phyloP scores from a whole-genome alignment of 1,140 invertebrate genomes.

The Lycorma delicatula region DNA sequence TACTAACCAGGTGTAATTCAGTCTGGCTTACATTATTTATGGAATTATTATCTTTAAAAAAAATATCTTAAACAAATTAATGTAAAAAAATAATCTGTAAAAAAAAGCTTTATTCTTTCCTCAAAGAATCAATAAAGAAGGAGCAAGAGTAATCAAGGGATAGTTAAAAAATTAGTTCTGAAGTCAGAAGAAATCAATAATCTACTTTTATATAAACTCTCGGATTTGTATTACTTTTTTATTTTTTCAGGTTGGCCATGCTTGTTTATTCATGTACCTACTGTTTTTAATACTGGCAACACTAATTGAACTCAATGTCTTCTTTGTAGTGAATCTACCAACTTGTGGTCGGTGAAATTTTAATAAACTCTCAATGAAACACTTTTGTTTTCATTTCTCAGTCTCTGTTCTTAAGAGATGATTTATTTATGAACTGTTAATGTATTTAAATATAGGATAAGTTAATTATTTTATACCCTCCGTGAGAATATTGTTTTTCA shows the following conservation, averaged over 20 bases:
- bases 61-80: background rate
- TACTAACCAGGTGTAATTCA: too few relatives aligned
- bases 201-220: background rate
- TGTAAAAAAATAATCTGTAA: background rate
- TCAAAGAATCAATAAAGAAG: background rate
- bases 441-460: too few relatives aligned
- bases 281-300: conserved; percentile 69
- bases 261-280: conserved; percentile 67
- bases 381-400: too few relatives aligned
- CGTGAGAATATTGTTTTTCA: too few relatives aligned
- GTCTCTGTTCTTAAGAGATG: too few relatives aligned
- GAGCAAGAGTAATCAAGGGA: background rate
- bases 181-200: background rate
- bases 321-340: conserved; percentile 75
- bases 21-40: too few relatives aligned
- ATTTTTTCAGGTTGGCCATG: conserved; percentile 46
- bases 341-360: conserved; percentile 46
- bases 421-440: too few relatives aligned
- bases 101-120: background rate
- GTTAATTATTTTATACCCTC: too few relatives aligned
- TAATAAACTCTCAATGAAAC: too few relatives aligned
- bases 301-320: conserved; percentile 78
- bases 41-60: too few relatives aligned
- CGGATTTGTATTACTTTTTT: conserved; percentile 18
- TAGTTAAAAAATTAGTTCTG: background rate